These are phyloP conservation scores for Silurus glanis DNA, from an alignment of 2,113 vertebrate genomes.

Conservation along the genomic window DNA sequence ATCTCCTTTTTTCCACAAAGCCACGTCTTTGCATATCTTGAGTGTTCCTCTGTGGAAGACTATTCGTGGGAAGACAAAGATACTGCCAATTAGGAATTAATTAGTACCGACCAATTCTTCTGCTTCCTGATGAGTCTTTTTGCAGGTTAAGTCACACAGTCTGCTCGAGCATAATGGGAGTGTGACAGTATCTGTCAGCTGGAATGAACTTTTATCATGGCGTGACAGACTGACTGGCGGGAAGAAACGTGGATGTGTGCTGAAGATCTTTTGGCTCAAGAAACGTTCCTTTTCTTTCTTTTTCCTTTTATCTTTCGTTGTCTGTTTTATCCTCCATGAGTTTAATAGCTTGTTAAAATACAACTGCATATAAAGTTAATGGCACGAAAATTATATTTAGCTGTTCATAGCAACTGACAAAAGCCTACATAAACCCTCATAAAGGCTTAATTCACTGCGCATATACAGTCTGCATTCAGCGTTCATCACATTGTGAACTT, in stretches of 20 bases:
- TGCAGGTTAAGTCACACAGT: conserved; percentile 12
- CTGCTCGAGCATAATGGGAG: conserved; percentile 5
- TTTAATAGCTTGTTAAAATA: neutral
- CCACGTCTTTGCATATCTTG: conserved; percentile 30
- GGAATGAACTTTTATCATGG: neutral
- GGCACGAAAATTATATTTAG: neutral
- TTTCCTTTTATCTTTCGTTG: neutral
- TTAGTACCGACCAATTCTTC: conserved; percentile 16
- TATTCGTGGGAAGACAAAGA: conserved; percentile 35
- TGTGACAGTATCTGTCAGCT: neutral
- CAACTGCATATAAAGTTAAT: neutral
- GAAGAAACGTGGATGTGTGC: too few species aligned
- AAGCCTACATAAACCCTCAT: neutral
- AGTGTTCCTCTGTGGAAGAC: conserved; percentile 5
- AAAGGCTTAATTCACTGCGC: neutral
- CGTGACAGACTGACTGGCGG: neutral
- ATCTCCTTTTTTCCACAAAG: conserved; percentile 54
- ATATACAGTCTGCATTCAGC: neutral
- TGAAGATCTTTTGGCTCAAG: neutral
- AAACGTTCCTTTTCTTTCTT: neutral
- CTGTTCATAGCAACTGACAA: neutral
- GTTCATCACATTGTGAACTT: neutral
- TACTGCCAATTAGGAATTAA: conserved; percentile 44
- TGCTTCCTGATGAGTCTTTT: conserved; percentile 18
- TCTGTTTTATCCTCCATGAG: neutral